phyloP scores from a whole-genome alignment of 1,140 invertebrate genomes.

The Laodelphax striatellus region DNA sequence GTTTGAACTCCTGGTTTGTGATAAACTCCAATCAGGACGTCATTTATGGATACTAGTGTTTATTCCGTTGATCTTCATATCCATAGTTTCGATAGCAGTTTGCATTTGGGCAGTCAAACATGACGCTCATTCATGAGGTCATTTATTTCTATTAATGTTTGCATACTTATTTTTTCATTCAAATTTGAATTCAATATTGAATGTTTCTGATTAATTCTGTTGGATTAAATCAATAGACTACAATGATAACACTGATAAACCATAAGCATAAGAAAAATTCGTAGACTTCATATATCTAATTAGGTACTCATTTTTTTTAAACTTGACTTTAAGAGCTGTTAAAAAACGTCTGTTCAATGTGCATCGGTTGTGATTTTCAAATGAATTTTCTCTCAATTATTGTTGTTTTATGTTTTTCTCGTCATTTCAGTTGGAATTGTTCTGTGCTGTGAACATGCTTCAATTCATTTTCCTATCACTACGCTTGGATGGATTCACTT shows the following conservation, averaged over 20 bases:
- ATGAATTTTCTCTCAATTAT: no score
- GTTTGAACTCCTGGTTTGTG: conserved; percentile 92
- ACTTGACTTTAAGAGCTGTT: no score
- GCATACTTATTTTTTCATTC: neutral
- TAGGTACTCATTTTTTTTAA: no score
- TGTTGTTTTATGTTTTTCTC: no score
- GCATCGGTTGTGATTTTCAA: no score
- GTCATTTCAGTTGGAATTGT: conserved; percentile 70
- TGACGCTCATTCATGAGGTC: conserved; percentile 91
- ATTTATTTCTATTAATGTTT: neutral
- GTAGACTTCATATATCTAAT: no score
- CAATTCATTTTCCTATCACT: conserved; percentile 95
- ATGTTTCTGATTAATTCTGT: no score
- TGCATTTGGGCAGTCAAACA: conserved; percentile 98
- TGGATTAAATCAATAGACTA: no score
- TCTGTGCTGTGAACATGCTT: conserved; percentile 91
- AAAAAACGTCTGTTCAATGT: no score
- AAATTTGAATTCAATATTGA: no score
- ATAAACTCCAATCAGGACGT: conserved; percentile 80
- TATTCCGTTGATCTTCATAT: conserved; percentile 91
- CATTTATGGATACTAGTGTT: conserved; percentile 94
- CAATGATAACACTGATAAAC: no score
- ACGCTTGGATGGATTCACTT: conserved; percentile 81
- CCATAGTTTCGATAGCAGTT: conserved; percentile 88
- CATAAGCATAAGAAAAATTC: no score